A percentile compares a stretch with the other conserved stretches of the same genome.
Evolutionary conservation across 1,140 invertebrate species (phyloP).

Genomic region (Harpegnathos saltator): DNA sequence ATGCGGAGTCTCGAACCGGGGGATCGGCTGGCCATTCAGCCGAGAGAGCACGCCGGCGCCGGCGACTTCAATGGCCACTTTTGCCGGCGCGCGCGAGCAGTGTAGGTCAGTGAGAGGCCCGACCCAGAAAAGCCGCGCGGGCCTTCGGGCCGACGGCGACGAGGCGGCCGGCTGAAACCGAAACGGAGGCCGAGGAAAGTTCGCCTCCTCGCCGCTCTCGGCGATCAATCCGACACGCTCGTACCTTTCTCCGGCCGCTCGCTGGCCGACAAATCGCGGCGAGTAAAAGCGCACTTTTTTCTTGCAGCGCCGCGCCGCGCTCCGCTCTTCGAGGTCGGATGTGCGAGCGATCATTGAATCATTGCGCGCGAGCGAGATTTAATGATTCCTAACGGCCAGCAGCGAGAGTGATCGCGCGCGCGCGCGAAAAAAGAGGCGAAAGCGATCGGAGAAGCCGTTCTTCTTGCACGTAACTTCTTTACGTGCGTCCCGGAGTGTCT

Average conservation of each 20-base stretch:
- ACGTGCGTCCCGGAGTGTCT: too few relatives aligned
- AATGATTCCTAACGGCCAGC: too few relatives aligned
- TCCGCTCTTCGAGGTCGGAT: too few relatives aligned
- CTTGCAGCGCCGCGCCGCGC: too few relatives aligned
- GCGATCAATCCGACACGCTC: conserved; percentile 21
- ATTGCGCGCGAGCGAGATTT: too few relatives aligned
- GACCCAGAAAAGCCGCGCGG: conserved; percentile 74
- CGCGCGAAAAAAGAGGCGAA: too few relatives aligned
- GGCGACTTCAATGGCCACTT: conserved; percentile 68
- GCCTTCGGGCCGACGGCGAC: conserved; percentile 54
- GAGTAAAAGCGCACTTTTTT: not conserved
- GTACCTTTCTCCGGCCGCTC: conserved; percentile 45
- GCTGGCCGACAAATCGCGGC: not conserved
- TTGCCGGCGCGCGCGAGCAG: conserved; percentile 53
- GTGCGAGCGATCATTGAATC: too few relatives aligned
- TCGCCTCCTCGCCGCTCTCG: conserved; percentile 51
- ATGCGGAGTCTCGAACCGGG: conserved; percentile 57
- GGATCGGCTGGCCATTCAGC: conserved; percentile 65
- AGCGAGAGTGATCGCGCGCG: too few relatives aligned
- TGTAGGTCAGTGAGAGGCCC: conserved; percentile 78
- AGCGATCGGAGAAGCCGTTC: too few relatives aligned
- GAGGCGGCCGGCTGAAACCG: conserved; percentile 61
- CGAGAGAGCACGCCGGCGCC: conserved; percentile 4
- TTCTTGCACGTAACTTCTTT: too few relatives aligned
- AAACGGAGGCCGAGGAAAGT: conserved; percentile 68